phyloP scores from a whole-genome alignment of 2,797 vertebrate species.

The Eremophila alpestris region DNA sequence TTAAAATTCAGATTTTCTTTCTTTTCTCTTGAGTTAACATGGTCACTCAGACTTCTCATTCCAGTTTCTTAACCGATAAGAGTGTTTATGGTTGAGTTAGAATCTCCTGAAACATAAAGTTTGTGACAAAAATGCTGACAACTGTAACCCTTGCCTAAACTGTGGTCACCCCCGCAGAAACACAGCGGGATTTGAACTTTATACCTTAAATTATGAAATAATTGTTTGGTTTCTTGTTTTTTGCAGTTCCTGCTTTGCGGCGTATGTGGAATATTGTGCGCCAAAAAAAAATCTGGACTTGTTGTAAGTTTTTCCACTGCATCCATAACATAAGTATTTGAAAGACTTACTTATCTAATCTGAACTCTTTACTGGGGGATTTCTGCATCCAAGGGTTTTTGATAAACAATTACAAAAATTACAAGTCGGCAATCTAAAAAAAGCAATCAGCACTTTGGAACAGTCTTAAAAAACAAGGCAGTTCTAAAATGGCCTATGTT shows the following conservation, averaged over 20 bases:
- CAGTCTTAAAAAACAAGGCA: neutral
- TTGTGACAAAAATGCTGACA: slow-evolving; percentile 22
- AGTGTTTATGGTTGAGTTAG: neutral
- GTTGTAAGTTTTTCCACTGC: slow-evolving; percentile 86
- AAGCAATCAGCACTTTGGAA: neutral
- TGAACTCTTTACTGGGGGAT: neutral
- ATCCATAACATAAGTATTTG: neutral
- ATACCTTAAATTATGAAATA: slow-evolving; percentile 38
- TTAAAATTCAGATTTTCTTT: neutral
- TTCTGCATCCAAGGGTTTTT: neutral
- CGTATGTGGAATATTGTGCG: slow-evolving; percentile 93
- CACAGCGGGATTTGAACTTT: neutral
- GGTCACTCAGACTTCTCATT: neutral
- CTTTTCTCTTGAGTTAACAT: neutral
- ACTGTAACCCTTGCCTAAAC: neutral
- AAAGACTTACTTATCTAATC: slow-evolving; percentile 17
- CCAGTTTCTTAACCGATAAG: neutral
- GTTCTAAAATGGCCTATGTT: neutral
- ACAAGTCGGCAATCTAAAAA: neutral
- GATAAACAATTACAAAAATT: neutral
- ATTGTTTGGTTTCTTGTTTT: slow-evolving; percentile 35
- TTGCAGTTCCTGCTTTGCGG: slow-evolving; percentile 95
- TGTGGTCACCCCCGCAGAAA: neutral
- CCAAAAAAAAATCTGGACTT: slow-evolving; percentile 95
- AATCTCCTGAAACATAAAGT: slow-evolving; percentile 6